Conservation (phyloP, 2,113 vertebrate species). For the Sceloporus tristichus region DNA sequence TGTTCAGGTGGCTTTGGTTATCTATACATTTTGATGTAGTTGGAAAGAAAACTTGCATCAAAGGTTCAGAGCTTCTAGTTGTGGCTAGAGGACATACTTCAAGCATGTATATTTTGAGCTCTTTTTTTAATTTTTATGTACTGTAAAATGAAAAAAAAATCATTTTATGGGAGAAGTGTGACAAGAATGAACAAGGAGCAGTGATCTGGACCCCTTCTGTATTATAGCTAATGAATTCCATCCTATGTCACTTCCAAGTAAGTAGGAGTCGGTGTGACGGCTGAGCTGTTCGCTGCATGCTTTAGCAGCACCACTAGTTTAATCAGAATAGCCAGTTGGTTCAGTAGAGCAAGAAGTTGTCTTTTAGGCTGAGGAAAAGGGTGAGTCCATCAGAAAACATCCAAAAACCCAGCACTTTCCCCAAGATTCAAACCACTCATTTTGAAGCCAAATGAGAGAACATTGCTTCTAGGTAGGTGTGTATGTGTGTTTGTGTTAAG, state of each 20-base stretch:
- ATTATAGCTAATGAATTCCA: conserved; percentile 43
- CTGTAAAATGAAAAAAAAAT: conserved; percentile 75
- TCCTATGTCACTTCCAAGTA: not conserved
- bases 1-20: conserved; percentile 88
- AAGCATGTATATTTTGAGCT: conserved; percentile 84
- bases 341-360: conserved; percentile 8
- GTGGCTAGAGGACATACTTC: conserved; percentile 71
- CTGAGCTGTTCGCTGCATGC: not conserved
- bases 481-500: not conserved
- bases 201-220: conserved; percentile 10
- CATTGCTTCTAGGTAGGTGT: not conserved
- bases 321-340: not conserved
- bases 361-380: not conserved
- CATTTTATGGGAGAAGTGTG: conserved; percentile 61
- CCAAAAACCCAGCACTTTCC: not conserved
- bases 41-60: conserved; percentile 84
- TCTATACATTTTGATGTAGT: conserved; percentile 93
- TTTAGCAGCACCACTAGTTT: not conserved
- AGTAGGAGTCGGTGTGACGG: not conserved
- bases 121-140: conserved; percentile 79
- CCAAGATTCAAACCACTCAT: not conserved
- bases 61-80: conserved; percentile 78
- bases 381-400: not conserved
- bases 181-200: conserved; percentile 25
- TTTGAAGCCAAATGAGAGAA: not conserved